Conservation (phyloP, 2,797 vertebrate species). For the Rhinoraja longicauda region DNA sequence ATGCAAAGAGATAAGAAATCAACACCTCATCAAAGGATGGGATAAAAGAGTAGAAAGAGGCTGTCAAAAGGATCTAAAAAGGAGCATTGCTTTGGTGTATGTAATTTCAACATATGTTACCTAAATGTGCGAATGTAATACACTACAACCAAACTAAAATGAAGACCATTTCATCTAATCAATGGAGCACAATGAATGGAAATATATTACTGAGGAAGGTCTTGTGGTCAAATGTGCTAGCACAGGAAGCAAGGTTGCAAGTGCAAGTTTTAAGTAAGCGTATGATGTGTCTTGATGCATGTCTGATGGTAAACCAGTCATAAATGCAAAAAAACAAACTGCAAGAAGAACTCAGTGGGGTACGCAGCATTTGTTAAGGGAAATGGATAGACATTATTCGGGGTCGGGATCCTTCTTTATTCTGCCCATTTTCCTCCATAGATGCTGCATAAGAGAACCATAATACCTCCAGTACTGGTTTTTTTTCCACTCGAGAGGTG, state of each 20-base stretch:
- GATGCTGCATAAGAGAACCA: too few species aligned
- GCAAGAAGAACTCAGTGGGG: too few species aligned
- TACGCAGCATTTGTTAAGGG: too few species aligned
- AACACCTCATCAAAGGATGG: not conserved
- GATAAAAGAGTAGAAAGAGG: not conserved
- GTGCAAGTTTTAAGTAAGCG: not conserved
- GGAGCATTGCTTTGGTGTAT: not conserved
- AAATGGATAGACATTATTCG: too few species aligned
- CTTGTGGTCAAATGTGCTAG: not conserved
- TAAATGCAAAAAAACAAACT: too few species aligned
- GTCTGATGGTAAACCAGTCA: not conserved
- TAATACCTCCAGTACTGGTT: too few species aligned
- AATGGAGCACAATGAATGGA: not conserved
- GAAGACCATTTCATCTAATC: not conserved
- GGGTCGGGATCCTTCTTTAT: too few species aligned
- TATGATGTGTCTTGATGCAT: not conserved
- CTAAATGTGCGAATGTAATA: not conserved
- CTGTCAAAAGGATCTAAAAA: not conserved
- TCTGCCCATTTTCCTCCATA: too few species aligned
- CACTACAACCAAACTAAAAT: not conserved
- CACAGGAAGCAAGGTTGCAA: not conserved
- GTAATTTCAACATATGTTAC: not conserved
- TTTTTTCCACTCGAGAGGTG: too few species aligned
- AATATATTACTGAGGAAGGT: not conserved
- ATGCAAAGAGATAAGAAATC: not conserved